Conservation (phyloP, 2,797 vertebrate genomes). For the Cirrhinus mrigala region DNA sequence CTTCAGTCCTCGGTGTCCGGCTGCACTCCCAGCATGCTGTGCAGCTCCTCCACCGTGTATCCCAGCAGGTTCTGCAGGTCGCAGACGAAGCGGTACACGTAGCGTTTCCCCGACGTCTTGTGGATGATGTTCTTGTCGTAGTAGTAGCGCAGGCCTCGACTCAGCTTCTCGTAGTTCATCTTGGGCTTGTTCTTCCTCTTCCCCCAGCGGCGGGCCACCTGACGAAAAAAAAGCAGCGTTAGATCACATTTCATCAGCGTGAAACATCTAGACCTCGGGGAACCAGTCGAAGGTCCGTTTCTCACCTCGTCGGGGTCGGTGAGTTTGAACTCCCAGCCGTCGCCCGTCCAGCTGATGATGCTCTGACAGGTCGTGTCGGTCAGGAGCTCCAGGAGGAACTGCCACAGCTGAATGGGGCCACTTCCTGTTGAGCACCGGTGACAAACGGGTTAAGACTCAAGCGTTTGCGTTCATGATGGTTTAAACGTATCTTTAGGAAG, state of each 20-base stretch:
- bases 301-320: slow-evolving; percentile 88
- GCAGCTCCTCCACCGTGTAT: slow-evolving; percentile 86
- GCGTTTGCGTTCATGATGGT: too few relatives aligned
- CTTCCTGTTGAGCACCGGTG: slow-evolving; percentile 75
- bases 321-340: slow-evolving; percentile 92
- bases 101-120: slow-evolving; percentile 89
- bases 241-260: not conserved
- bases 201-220: slow-evolving; percentile 90
- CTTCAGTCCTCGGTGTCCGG: slow-evolving; percentile 89
- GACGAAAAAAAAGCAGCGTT: not conserved
- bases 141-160: slow-evolving; percentile 87
- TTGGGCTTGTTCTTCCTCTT: slow-evolving; percentile 90
- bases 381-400: slow-evolving; percentile 87
- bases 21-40: slow-evolving; percentile 87
- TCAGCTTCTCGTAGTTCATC: slow-evolving; percentile 93
- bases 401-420: slow-evolving; percentile 90
- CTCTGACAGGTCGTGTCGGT: slow-evolving; percentile 87
- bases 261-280: too few relatives aligned
- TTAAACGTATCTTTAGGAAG: too few relatives aligned
- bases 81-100: slow-evolving; percentile 90
- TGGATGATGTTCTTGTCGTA: slow-evolving; percentile 94
- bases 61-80: slow-evolving; percentile 88
- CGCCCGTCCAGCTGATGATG: slow-evolving; percentile 90
- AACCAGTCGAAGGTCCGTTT: too few relatives aligned
- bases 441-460: not conserved